phyloP scores from a whole-genome alignment of 2,797 vertebrate species.

The Otolemur crassicaudatus region DNA sequence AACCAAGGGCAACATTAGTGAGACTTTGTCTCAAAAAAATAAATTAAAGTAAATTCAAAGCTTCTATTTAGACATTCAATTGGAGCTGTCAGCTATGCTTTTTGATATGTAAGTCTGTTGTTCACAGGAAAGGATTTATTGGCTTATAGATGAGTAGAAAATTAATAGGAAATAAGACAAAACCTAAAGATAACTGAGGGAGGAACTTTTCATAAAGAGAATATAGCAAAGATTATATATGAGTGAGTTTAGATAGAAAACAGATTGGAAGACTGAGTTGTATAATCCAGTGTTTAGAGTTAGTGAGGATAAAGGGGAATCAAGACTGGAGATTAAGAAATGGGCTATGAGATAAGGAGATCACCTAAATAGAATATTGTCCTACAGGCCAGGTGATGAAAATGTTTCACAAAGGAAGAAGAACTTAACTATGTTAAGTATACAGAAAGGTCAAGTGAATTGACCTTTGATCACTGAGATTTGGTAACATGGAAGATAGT shows the following conservation, averaged over 20 bases:
- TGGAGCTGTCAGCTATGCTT: constrained; percentile 24
- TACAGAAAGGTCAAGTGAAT: constrained; percentile 32
- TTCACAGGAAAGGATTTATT: constrained; percentile 10
- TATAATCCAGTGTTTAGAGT: not conserved
- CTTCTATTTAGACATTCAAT: not conserved
- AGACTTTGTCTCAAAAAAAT: too few species aligned
- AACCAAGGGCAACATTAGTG: too few species aligned
- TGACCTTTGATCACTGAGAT: constrained; percentile 42
- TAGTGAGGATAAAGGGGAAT: not conserved
- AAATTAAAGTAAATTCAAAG: constrained; percentile 36
- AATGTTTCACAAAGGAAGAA: constrained; percentile 10
- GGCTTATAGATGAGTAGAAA: not conserved
- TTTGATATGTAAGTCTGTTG: constrained; percentile 15
- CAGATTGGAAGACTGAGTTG: constrained; percentile 8
- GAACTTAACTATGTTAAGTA: not conserved
- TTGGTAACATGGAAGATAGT: not conserved
- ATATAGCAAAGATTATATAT: not conserved
- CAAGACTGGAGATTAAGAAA: constrained; percentile 1
- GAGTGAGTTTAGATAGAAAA: not conserved
- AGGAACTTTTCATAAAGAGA: too few species aligned
- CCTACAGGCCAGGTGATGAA: constrained; percentile 13
- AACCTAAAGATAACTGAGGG: too few species aligned
- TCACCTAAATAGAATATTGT: not conserved
- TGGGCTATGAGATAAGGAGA: not conserved
- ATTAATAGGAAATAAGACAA: too few species aligned